Evolutionary conservation across 2,888 invertebrate genomes (phyloP).

Genomic region (Mythimna loreyi): DNA sequence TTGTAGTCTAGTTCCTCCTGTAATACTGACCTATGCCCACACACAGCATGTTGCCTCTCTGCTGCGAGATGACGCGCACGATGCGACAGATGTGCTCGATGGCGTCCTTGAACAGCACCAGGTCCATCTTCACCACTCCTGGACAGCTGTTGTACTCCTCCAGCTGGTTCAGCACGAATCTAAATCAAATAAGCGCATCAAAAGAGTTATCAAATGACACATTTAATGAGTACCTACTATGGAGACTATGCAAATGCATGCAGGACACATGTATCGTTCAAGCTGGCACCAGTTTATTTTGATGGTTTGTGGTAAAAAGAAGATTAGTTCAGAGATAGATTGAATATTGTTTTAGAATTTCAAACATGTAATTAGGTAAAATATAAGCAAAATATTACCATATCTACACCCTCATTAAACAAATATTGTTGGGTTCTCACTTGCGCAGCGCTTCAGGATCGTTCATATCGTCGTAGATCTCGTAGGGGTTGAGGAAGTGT

Average conservation of each 20-base stretch:
- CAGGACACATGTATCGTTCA: too few relatives aligned
- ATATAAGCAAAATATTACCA: too few relatives aligned
- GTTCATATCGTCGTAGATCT: constrained; percentile 95
- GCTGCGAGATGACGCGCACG: constrained; percentile 95
- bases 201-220: too few relatives aligned
- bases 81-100: constrained; percentile 96
- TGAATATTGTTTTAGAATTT: too few relatives aligned
- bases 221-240: too few relatives aligned
- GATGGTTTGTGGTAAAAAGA: too few relatives aligned
- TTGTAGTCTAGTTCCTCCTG: not conserved
- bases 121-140: constrained; percentile 94
- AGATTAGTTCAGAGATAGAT: too few relatives aligned
- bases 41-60: constrained; percentile 95
- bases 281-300: too few relatives aligned
- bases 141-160: constrained; percentile 95
- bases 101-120: constrained; percentile 96
- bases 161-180: constrained; percentile 91
- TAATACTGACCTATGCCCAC: constrained; percentile 93
- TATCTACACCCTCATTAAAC: too few relatives aligned
- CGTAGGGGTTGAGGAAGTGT: constrained; percentile 95
- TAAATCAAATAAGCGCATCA: constrained; percentile 43
- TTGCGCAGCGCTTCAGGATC: constrained; percentile 89
- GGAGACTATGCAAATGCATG: too few relatives aligned
- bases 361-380: too few relatives aligned
- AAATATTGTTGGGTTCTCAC: constrained; percentile 70